phyloP scores from a whole-genome alignment of 35 echinoderm and acorn worm genomes.

The Amphiura filiformis region DNA sequence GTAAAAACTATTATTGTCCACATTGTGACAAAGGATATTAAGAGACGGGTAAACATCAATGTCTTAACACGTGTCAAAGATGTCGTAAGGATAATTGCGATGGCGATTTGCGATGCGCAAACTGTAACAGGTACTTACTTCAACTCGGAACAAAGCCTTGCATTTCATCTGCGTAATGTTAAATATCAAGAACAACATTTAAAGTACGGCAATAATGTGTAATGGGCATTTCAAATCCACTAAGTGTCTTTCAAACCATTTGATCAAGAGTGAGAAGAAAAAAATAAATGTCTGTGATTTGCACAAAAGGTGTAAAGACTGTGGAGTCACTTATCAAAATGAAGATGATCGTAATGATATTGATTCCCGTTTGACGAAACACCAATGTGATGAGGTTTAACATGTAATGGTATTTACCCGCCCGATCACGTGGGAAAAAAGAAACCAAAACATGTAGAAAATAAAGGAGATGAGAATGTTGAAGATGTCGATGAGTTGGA shows the following conservation, averaged over 20 bases:
- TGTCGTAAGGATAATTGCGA: too few species aligned
- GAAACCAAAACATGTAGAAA: too few species aligned
- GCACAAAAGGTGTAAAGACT: slow-evolving; percentile 26
- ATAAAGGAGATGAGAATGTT: not conserved
- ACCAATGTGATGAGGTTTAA: slow-evolving; percentile 20
- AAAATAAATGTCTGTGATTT: slow-evolving; percentile 11
- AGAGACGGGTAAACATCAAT: too few species aligned
- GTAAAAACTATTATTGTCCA: too few species aligned
- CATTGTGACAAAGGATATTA: too few species aligned
- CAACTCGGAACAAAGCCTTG: too few species aligned
- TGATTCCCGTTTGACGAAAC: not conserved
- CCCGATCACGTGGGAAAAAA: slow-evolving; percentile 33
- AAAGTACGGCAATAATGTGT: too few species aligned
- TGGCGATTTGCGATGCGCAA: too few species aligned
- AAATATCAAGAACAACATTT: too few species aligned
- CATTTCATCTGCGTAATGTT: too few species aligned
- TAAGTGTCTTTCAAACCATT: not conserved
- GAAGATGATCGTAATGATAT: not conserved
- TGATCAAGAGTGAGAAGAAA: not conserved
- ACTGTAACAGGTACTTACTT: too few species aligned
- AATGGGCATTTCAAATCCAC: not conserved
- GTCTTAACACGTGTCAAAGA: too few species aligned
- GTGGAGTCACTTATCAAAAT: not conserved
- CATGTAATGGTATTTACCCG: slow-evolving; percentile 1
- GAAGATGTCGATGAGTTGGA: not conserved